These are phyloP conservation scores for Acromyrmex echinatior DNA, from an alignment of 1,140 invertebrate species.

Conservation along the genomic window DNA sequence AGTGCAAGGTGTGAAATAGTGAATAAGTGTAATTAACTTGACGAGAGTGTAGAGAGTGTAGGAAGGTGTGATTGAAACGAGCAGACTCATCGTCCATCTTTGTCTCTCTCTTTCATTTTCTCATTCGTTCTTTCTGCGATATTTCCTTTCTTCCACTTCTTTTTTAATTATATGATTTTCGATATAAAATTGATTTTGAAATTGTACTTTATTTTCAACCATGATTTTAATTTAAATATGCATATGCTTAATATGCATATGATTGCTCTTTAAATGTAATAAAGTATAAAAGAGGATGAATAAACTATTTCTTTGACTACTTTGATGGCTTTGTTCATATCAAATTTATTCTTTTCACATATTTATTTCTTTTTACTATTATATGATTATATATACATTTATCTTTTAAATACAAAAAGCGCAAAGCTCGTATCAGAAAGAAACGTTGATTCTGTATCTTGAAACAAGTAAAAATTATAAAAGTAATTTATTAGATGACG, in stretches of 20 bases:
- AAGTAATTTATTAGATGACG: too few species aligned
- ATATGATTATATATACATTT: too few species aligned
- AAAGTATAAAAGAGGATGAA: neutral
- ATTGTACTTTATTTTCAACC: neutral
- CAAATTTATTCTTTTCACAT: neutral
- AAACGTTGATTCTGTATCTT: too few species aligned
- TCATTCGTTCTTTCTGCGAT: neutral
- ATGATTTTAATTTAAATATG: neutral
- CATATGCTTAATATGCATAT: neutral
- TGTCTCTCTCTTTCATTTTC: slow-evolving; percentile 14
- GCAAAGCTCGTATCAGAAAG: too few species aligned
- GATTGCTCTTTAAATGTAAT: neutral
- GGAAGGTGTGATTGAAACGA: neutral
- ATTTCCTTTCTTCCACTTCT: neutral
- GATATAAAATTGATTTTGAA: neutral
- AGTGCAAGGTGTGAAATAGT: neutral
- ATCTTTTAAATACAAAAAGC: neutral
- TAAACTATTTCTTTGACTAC: neutral
- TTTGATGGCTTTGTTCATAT: neutral
- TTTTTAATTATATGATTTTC: neutral
- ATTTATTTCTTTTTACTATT: too few species aligned
- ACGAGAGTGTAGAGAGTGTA: neutral
- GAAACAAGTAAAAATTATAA: too few species aligned
- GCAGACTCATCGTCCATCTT: neutral
- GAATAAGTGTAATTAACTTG: neutral